Conservation (phyloP, 2,888 invertebrate species). For the Lamellibrachia satsuma region DNA sequence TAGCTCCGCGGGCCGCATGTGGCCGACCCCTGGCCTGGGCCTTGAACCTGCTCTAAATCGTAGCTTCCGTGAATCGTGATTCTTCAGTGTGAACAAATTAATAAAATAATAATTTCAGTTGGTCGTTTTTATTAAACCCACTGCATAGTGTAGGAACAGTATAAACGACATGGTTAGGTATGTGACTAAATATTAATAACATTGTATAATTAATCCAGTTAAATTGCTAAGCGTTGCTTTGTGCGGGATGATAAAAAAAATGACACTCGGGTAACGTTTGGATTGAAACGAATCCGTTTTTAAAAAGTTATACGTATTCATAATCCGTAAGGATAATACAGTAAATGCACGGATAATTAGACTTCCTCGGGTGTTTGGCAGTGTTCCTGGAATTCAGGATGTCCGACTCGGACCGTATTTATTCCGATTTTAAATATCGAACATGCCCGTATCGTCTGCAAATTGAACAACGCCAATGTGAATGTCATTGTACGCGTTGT, state of each 20-base stretch:
- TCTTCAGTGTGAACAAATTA: neutral
- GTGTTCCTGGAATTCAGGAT: neutral
- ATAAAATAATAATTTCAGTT: neutral
- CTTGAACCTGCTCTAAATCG: too few species aligned
- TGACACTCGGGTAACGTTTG: neutral
- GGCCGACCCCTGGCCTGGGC: too few species aligned
- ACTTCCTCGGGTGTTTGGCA: neutral
- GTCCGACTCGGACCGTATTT: conserved; percentile 8
- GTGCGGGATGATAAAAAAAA: neutral
- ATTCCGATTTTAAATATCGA: neutral
- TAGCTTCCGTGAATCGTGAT: too few species aligned
- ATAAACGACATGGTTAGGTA: neutral
- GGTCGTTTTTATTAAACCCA: neutral
- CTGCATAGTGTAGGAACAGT: neutral
- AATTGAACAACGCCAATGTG: neutral
- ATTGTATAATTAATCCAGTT: conserved; percentile 11
- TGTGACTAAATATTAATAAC: neutral
- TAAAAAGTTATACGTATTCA: neutral
- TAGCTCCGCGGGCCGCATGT: too few species aligned
- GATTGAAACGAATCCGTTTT: neutral
- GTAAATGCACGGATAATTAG: neutral
- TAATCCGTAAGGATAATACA: neutral
- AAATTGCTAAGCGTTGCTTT: neutral
- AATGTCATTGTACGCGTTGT: neutral
- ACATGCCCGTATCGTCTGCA: neutral